Evolutionary conservation across 2,797 vertebrate species (phyloP), one percentile per base, ranked within the genome.

Genomic region (Mormyrops boulengeri): DNA sequence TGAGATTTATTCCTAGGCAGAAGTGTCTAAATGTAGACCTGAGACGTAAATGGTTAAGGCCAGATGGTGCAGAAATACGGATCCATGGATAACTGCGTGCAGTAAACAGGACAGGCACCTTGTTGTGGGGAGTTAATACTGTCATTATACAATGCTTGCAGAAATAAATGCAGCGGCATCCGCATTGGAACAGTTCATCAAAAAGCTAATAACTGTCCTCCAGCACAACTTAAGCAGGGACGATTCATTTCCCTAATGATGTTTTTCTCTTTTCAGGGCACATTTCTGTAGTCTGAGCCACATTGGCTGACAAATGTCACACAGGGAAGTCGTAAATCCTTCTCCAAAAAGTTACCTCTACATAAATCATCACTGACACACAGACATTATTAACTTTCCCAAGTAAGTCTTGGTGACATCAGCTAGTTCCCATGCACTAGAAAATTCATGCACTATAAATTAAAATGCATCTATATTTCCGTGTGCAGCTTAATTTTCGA

Each of bases 221-320:
- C 41, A 82, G 41, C 41, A 80, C 14, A 82, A 41, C 77, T 82
- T 82, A 47, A 47, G 41, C 77, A 44, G 41, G 17, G 17, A 80
- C 17, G 38, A 80, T 82, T 82, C 77, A 82, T 82, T 82, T 47
- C 41, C 41, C 77, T 82, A 82, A 82, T 82, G 77, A 22, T 82
- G 77, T 82, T 82, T 82, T 82, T 82, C 8, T 47, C 77, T 82
- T 82, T 82, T 47, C 41, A 47, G 41, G 41, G 19, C 7, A 19
- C 7, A 22, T 82, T 82, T 82, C 19, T 82, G 77, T 82, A 82
- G 77, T 82, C 77, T 47, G 41, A 82, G 77, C 77, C 44, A 9
- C 41, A 47, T 2, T 22, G 77, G 77, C 77, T 47, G 41, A 82
- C 41, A 82, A 82, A 82, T 47, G 77, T 82, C 77, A 82, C 38